Evolutionary conservation across 2,113 vertebrate genomes (phyloP).

Genomic region (Cisticola juncidis): DNA sequence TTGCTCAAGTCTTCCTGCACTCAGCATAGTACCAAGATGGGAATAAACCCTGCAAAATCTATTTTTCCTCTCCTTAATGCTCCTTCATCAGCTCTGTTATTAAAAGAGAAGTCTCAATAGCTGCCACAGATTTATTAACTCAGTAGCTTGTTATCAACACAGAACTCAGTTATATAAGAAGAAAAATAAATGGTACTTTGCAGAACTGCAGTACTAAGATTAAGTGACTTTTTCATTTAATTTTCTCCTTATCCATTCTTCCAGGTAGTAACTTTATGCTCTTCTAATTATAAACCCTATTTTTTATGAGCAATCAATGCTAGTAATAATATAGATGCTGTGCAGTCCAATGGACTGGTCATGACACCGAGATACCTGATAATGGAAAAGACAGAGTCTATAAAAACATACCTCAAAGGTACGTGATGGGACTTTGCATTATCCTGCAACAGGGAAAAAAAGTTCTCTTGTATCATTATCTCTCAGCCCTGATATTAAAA

Average conservation of each 20-base stretch:
- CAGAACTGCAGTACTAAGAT: conserved; percentile 58
- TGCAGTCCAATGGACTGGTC: conserved; percentile 33
- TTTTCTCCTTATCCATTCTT: conserved; percentile 67
- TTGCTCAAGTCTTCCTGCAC: not conserved
- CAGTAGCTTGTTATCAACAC: conserved; percentile 60
- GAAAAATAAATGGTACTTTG: conserved; percentile 69
- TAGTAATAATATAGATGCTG: conserved; percentile 44
- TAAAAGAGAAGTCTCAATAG: conserved; percentile 65
- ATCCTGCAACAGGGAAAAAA: not conserved
- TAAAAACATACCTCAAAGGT: conserved; percentile 32
- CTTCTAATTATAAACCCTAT: conserved; percentile 56
- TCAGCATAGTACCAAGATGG: not conserved
- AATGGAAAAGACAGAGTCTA: conserved; percentile 44
- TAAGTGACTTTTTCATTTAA: conserved; percentile 64
- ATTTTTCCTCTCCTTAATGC: conserved; percentile 45
- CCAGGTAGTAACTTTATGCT: conserved; percentile 49
- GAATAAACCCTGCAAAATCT: not conserved
- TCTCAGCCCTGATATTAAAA: not conserved
- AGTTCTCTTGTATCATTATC: not conserved
- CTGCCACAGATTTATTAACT: conserved; percentile 71
- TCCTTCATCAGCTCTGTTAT: conserved; percentile 64
- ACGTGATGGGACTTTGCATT: conserved; percentile 35
- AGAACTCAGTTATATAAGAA: conserved; percentile 53
- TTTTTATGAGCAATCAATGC: conserved; percentile 65
- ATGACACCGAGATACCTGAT: conserved; percentile 40